Percentiles rank a stretch among this genome's conserved stretches.
Evolutionary conservation across 1,140 invertebrate species (phyloP).

Genomic region (Neodiprion fabricii): DNA sequence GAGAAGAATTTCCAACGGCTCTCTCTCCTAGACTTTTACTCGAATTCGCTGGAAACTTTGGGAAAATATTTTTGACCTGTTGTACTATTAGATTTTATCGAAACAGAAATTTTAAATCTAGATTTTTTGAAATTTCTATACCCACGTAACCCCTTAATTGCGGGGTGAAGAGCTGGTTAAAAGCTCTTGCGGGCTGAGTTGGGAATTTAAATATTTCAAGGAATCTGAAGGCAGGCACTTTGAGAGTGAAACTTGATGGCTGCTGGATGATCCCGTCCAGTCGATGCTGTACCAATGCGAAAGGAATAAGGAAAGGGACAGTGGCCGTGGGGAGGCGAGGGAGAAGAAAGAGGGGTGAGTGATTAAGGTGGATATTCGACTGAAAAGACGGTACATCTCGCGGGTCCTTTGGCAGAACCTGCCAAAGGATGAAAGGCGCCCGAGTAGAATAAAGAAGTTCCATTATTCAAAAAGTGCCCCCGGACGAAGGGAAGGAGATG

Average conservation of each 20-base stretch:
- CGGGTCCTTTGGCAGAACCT: background rate
- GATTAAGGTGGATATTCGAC: background rate
- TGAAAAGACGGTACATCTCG: background rate
- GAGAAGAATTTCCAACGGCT: too few relatives aligned
- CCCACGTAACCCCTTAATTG: background rate
- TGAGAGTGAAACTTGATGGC: background rate
- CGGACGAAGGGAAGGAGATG: background rate
- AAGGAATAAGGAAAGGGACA: background rate
- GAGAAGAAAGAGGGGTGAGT: background rate
- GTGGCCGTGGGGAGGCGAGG: background rate
- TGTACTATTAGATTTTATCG: too few relatives aligned
- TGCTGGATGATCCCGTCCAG: background rate
- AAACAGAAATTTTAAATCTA: too few relatives aligned
- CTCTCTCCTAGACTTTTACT: too few relatives aligned
- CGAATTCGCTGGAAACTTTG: too few relatives aligned
- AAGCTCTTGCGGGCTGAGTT: background rate
- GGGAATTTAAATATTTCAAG: background rate
- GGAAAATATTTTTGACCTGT: too few relatives aligned
- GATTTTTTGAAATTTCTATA: too few relatives aligned
- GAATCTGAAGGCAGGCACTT: background rate
- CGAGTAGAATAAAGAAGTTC: slow-evolving; percentile 1
- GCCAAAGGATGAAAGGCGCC: background rate
- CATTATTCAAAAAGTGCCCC: slow-evolving; percentile 7
- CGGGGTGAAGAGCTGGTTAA: background rate
- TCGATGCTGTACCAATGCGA: background rate